A percentile compares a stretch with the other conserved stretches of the same genome.
These are phyloP conservation scores for Microtus richardsoni DNA, from an alignment of 2,113 vertebrate species.

Conservation along the genomic window DNA sequence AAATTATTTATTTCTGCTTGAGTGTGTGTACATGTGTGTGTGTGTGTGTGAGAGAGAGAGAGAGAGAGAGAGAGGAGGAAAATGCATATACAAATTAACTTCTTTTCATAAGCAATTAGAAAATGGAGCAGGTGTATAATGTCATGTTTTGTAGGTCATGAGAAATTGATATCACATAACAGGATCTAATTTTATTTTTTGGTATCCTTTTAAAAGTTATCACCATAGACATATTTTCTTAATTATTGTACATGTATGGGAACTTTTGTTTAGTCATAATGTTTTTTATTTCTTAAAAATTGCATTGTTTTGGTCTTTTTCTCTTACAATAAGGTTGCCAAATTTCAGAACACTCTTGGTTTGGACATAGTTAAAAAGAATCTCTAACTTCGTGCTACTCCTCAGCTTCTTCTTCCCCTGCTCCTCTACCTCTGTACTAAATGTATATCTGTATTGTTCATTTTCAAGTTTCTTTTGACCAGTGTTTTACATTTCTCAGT, in stretches of 20 bases:
- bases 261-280: neutral
- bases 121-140: neutral
- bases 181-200: neutral
- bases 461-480: neutral
- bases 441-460: neutral
- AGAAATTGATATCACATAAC: neutral
- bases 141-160: neutral
- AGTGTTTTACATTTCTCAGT: neutral
- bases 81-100: neutral
- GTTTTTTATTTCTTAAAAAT: neutral
- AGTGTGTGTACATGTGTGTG: neutral
- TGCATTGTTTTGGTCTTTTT: neutral
- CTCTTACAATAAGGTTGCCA: neutral
- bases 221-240: neutral
- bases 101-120: neutral
- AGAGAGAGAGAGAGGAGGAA: too few species aligned
- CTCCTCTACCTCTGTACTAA: neutral
- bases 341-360: neutral
- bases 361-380: neutral
- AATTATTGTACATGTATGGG: neutral
- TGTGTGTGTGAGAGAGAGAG: neutral
- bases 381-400: neutral
- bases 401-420: neutral
- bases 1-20: neutral
- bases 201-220: neutral